Evolutionary conservation across 2,113 vertebrate genomes (phyloP), one percentile per base, ranked within the genome.

Genomic region (Micromys minutus): DNA sequence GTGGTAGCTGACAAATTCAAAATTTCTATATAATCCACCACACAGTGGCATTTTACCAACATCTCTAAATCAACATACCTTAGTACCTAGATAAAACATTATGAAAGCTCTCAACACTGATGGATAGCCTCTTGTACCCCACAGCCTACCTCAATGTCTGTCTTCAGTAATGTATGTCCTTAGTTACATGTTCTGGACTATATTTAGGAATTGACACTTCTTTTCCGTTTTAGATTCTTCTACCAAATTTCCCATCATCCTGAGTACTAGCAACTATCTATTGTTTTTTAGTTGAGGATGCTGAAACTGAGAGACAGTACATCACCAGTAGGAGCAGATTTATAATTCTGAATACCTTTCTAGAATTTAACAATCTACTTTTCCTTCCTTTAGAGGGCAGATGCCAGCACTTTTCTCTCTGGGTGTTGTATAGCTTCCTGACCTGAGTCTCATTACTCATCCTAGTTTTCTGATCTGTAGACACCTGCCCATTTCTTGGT

Each of bases 401-500:
- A n/a, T 39, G 5, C 61, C 24, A 57, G 42, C 31, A 9, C 31
- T 42, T 47, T 93, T 93, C 24, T 22, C 80, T 79, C 4, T 13
- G 26, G 69, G 31, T 80, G 7, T 42, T 24, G 9, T 57, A 34
- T 29, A 88, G 86, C 22, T 26, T 88, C 55, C 21, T 1, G 2
- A 21, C 57, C 69, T 12, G 34, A 81, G 52, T 87, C 52, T 85
- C 50, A 31, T 72, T 84, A 45, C 34, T 91, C 31, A 12, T 67
- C 3, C 0, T 67, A 36, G 26, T n/a, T 91, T 93, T 55, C 52
- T 80, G 47, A 16, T 55, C 42, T 93, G 55, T 0, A 45, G 50
- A 96, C 89, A 88, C 76, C 91, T 47, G 74, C 88, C 8, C 81
- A 90, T 3, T 86, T 83, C 91, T 89, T 92, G 59, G 24, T 88